A percentile compares a stretch with the other conserved stretches of the same genome.
phyloP scores from a whole-genome alignment of 2,888 invertebrate species.

The Malthinus seriepunctatus region DNA sequence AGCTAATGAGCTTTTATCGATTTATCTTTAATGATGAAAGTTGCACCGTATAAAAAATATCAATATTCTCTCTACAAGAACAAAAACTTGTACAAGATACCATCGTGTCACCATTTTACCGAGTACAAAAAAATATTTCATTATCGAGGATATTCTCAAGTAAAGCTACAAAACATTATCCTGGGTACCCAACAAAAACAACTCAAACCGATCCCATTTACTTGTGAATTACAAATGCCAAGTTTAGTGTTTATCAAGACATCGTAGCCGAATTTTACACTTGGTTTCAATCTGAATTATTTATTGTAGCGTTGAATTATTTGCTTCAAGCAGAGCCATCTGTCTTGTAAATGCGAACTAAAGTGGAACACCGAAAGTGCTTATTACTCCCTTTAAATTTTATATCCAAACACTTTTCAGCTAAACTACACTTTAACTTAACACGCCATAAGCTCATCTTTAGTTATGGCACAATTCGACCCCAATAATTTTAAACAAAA shows the following conservation, averaged over 20 bases:
- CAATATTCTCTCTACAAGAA: no score
- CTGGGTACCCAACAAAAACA: constrained; percentile 1
- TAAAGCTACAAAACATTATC: constrained; percentile 7
- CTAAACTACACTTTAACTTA: background rate
- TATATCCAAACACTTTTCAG: constrained; percentile 1
- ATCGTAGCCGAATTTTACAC: constrained; percentile 20
- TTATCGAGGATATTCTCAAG: constrained; percentile 13
- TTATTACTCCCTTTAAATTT: constrained; percentile 4
- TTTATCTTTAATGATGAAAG: no score
- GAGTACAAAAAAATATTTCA: constrained; percentile 12
- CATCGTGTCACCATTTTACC: no score
- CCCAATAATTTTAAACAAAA: no score
- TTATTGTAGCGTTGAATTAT: constrained; percentile 23
- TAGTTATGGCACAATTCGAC: no score
- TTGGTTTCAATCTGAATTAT: constrained; percentile 24
- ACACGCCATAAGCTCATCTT: no score
- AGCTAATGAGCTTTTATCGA: no score
- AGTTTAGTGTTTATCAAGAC: constrained; percentile 19
- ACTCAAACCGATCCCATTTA: constrained; percentile 5
- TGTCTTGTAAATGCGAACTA: constrained; percentile 13
- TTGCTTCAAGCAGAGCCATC: constrained; percentile 12
- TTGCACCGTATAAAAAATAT: no score
- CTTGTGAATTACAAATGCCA: constrained; percentile 9
- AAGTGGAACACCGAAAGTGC: constrained; percentile 9
- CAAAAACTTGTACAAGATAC: no score